Evolutionary conservation across 53 echinoderm and acorn worm genomes (phyloP).

Genomic region (Luidia sarsii): DNA sequence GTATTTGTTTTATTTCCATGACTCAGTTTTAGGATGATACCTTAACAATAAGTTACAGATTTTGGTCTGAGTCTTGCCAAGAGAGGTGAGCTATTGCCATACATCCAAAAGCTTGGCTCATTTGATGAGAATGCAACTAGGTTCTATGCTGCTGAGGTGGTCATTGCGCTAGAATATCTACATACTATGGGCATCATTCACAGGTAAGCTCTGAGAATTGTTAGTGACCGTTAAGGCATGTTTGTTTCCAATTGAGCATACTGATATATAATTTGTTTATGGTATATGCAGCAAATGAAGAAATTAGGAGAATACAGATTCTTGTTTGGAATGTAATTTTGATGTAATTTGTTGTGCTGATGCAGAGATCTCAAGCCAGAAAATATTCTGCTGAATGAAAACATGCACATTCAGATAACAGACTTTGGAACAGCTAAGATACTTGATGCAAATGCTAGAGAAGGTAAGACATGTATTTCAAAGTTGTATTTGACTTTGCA

Average conservation of each 20-base stretch:
- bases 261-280: not conserved
- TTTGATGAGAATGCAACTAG: constrained; percentile 90
- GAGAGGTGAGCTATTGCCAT: constrained; percentile 88
- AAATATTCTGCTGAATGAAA: constrained; percentile 92
- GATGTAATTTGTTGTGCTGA: not conserved
- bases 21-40: too few species aligned
- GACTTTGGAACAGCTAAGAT: constrained; percentile 99
- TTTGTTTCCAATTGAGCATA: too few species aligned
- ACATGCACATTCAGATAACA: constrained; percentile 99
- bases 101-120: constrained; percentile 94
- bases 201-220: constrained; percentile 65
- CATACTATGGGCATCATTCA: constrained; percentile 95
- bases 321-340: not conserved
- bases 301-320: not conserved
- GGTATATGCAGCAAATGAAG: not conserved
- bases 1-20: too few species aligned
- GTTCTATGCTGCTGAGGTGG: constrained; percentile 94
- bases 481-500: constrained; percentile 28
- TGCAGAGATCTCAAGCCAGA: constrained; percentile 98
- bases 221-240: too few species aligned
- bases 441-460: constrained; percentile 79
- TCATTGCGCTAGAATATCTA: constrained; percentile 89
- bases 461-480: constrained; percentile 61
- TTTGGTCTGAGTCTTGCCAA: constrained; percentile 98
- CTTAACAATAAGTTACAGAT: too few species aligned